Conservation (phyloP, 1,140 invertebrate genomes). For the Lepidurus packardi region DNA sequence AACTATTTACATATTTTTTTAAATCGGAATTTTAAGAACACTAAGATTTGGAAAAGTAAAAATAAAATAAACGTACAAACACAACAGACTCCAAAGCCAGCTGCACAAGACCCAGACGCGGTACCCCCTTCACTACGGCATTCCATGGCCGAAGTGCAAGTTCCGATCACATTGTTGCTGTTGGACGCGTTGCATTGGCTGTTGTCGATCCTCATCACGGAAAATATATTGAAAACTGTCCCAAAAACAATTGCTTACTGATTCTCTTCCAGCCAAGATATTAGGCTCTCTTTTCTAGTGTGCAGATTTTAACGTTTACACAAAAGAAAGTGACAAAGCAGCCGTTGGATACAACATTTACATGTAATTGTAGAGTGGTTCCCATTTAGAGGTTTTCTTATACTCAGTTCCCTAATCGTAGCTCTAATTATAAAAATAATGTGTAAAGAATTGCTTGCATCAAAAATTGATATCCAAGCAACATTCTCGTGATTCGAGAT, state of each 20-base stretch:
- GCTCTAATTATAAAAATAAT: too few species aligned
- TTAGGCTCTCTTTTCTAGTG: neutral
- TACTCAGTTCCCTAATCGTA: too few species aligned
- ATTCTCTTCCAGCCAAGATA: neutral
- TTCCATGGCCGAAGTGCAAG: constrained; percentile 47
- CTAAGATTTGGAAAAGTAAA: neutral
- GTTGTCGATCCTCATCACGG: constrained; percentile 30
- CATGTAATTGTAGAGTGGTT: too few species aligned
- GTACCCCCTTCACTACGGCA: constrained; percentile 57
- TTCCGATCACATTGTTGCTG: constrained; percentile 34
- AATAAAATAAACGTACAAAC: constrained; percentile 53
- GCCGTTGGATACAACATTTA: too few species aligned
- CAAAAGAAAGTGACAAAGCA: too few species aligned
- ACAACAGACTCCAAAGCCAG: constrained; percentile 67
- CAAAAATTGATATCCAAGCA: too few species aligned
- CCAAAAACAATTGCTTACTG: neutral
- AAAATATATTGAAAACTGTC: constrained; percentile 32
- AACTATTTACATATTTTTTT: neutral
- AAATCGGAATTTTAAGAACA: neutral
- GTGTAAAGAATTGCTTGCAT: too few species aligned
- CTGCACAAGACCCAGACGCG: constrained; percentile 60
- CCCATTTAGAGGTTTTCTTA: too few species aligned
- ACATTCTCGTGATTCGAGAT: too few species aligned
- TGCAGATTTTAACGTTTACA: too few species aligned
- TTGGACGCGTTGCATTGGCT: constrained; percentile 43